Percentiles rank a stretch among this genome's conserved stretches.
phyloP scores from a whole-genome alignment of 2,113 vertebrate genomes.

The Saccopteryx bilineata region DNA sequence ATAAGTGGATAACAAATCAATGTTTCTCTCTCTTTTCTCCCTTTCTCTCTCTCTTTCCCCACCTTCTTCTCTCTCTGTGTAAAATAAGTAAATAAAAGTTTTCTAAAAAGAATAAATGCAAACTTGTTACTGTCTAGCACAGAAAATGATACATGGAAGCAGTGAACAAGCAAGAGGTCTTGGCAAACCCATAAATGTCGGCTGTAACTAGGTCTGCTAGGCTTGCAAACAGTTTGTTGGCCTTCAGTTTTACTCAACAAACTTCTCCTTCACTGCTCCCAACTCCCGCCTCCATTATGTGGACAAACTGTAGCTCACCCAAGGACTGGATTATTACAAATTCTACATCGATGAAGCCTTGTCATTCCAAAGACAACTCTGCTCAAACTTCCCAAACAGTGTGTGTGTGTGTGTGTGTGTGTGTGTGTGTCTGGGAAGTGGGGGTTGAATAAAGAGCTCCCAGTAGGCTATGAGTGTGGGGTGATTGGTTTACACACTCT shows the following conservation, averaged over 20 bases:
- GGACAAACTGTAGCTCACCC: background rate
- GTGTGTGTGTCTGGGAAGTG: background rate
- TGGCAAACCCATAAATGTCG: background rate
- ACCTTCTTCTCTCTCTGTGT: too few species aligned
- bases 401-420: background rate
- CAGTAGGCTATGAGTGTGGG: background rate
- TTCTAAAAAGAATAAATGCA: slow-evolving; percentile 30
- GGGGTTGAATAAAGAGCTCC: background rate
- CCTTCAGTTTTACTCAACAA: slow-evolving; percentile 16
- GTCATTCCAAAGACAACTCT: background rate
- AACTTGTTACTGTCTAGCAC: slow-evolving; percentile 12
- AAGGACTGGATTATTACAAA: background rate
- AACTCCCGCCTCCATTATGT: background rate
- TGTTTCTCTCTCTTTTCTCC: too few species aligned
- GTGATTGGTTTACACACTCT: background rate
- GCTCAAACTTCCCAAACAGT: background rate
- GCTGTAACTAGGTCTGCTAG: background rate
- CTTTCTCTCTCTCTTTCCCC: too few species aligned
- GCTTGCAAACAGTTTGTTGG: background rate
- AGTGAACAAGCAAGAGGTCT: background rate
- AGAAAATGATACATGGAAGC: background rate
- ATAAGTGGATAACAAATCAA: too few species aligned
- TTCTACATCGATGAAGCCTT: background rate
- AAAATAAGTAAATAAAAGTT: too few species aligned
- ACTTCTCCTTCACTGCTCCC: background rate